phyloP scores from a whole-genome alignment of 2,888 invertebrate genomes.

The Limnephilus marmoratus region DNA sequence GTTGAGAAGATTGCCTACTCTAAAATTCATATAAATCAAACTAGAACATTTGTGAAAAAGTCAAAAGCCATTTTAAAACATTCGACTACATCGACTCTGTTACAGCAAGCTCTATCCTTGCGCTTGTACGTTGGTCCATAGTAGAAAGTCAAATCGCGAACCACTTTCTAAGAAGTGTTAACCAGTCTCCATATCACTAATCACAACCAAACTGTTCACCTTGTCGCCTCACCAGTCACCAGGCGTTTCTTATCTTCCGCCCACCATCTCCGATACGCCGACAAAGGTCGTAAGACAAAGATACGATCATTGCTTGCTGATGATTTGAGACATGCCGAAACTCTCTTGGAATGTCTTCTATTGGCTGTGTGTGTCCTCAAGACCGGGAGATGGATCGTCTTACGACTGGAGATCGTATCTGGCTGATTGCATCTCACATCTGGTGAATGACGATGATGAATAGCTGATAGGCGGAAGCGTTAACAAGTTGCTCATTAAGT shows the following conservation, averaged over 20 bases:
- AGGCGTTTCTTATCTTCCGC: background rate
- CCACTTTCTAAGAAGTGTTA: background rate
- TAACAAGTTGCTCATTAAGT: background rate
- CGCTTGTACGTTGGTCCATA: background rate
- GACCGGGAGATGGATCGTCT: background rate
- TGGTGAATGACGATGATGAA: background rate
- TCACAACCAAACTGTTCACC: background rate
- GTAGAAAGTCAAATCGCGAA: background rate
- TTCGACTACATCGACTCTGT: background rate
- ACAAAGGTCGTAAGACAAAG: background rate
- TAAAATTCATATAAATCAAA: too few species aligned
- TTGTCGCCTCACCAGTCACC: background rate
- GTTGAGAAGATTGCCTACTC: too few species aligned
- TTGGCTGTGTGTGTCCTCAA: conserved; percentile 2
- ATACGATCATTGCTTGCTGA: background rate
- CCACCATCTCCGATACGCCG: background rate
- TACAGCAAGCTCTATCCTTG: background rate
- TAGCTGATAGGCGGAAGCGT: background rate
- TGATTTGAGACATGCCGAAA: background rate
- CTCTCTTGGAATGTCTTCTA: background rate
- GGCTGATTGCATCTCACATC: background rate
- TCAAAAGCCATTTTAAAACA: too few species aligned
- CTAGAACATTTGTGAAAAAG: too few species aligned
- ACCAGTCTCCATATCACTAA: background rate
- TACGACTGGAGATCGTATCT: background rate